Percentiles rank a stretch among this genome's conserved stretches.
These are phyloP conservation scores for Leptinotarsa undecemlineata DNA, from an alignment of 1,140 invertebrate genomes.

Conservation along the genomic window DNA sequence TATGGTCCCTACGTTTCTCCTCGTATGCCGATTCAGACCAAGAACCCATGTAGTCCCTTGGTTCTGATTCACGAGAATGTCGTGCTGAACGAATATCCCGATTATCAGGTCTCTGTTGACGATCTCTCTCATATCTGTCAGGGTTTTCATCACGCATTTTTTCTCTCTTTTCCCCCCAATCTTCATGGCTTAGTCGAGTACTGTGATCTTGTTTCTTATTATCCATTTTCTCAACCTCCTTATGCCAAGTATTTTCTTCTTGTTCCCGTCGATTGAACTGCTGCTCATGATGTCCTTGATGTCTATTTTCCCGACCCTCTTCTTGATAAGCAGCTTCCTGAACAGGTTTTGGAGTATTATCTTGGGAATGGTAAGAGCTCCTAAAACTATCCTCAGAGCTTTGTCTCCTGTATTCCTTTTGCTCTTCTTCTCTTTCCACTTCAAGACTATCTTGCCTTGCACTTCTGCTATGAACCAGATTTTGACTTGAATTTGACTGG, in stretches of 20 bases:
- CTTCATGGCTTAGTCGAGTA: slow-evolving; percentile 24
- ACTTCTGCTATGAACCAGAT: slow-evolving; percentile 23
- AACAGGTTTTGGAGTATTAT: background rate
- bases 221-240: slow-evolving; percentile 27
- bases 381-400: slow-evolving; percentile 45
- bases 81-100: slow-evolving; percentile 62
- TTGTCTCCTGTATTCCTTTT: slow-evolving; percentile 42
- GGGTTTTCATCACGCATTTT: slow-evolving; percentile 39
- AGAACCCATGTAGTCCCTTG: slow-evolving; percentile 50
- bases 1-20: slow-evolving; percentile 53
- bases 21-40: slow-evolving; percentile 59
- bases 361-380: slow-evolving; percentile 34
- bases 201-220: slow-evolving; percentile 14
- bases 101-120: slow-evolving; percentile 62
- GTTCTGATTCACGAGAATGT: slow-evolving; percentile 54
- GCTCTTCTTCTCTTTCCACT: slow-evolving; percentile 35
- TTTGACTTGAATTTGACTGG: background rate
- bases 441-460: slow-evolving; percentile 39
- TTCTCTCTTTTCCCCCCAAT: slow-evolving; percentile 39
- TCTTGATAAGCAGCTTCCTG: slow-evolving; percentile 12
- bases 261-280: slow-evolving; percentile 27
- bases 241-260: slow-evolving; percentile 34
- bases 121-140: slow-evolving; percentile 38
- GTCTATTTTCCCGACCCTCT: slow-evolving; percentile 9
- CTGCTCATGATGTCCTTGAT: slow-evolving; percentile 17